phyloP scores from a whole-genome alignment of 2,113 vertebrate genomes.

The Tetrao urogallus region DNA sequence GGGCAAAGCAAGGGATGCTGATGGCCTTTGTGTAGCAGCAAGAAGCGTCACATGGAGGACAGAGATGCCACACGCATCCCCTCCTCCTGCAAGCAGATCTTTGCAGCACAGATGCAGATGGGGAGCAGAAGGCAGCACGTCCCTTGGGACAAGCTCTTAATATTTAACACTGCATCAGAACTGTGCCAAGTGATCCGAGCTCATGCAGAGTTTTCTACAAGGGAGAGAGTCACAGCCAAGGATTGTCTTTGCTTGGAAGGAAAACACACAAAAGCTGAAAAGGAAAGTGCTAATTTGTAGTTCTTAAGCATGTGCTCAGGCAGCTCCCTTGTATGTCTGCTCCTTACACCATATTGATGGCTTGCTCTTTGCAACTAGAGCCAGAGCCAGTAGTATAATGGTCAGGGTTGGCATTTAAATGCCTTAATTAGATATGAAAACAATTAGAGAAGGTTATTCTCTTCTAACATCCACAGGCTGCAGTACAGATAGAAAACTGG shows the following conservation, averaged over 20 bases:
- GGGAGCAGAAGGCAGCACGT: slow-evolving; percentile 43
- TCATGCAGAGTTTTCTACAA: not conserved
- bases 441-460: slow-evolving; percentile 3
- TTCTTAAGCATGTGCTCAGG: not conserved
- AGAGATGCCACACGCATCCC: not conserved
- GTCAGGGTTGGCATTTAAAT: not conserved
- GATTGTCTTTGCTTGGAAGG: not conserved
- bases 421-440: slow-evolving; percentile 38
- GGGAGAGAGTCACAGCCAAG: not conserved
- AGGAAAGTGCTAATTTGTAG: not conserved
- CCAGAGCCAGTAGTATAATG: not conserved
- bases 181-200: not conserved
- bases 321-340: not conserved
- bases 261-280: not conserved
- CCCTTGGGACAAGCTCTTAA: slow-evolving; percentile 13
- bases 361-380: not conserved
- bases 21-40: not conserved
- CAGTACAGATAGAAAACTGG: not conserved
- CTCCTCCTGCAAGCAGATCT: not conserved
- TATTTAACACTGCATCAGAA: not conserved
- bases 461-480: not conserved
- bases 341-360: not conserved
- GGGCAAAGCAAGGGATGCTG: rapidly evolving
- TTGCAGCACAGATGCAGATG: not conserved
- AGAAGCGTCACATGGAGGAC: rapidly evolving